These are phyloP conservation scores for Trilocha varians DNA, from an alignment of 2,888 invertebrate species.

Conservation along the genomic window DNA sequence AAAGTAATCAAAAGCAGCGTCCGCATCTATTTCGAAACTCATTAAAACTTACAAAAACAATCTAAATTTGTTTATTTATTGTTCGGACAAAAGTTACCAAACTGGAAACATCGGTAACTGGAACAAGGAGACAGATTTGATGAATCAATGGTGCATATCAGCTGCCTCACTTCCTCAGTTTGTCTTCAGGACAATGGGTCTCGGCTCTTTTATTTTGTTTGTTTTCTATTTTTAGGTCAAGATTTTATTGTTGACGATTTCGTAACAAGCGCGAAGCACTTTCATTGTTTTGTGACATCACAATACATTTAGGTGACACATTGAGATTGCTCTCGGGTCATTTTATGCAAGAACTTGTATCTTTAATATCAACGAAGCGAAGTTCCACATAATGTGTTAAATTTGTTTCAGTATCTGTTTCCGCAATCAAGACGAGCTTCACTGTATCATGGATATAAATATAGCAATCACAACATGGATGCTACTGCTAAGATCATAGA, in stretches of 20 bases:
- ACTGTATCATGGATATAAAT: too few species aligned
- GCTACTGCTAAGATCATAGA: too few species aligned
- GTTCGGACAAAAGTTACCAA: background rate
- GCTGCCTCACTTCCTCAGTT: slow-evolving; percentile 43
- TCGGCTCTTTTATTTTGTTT: slow-evolving; percentile 18
- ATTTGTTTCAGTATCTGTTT: too few species aligned
- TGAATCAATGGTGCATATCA: slow-evolving; percentile 23
- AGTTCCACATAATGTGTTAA: too few species aligned
- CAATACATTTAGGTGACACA: slow-evolving; percentile 5
- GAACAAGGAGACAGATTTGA: slow-evolving; percentile 20
- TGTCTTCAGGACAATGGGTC: slow-evolving; percentile 41
- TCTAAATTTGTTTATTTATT: background rate
- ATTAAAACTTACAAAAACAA: background rate
- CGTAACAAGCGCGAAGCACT: slow-evolving; percentile 3
- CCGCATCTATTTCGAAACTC: background rate
- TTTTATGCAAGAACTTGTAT: too few species aligned
- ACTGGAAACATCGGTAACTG: background rate
- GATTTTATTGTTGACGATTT: slow-evolving; percentile 12
- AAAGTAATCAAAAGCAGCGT: background rate
- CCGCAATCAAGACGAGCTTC: too few species aligned
- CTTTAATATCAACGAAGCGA: too few species aligned
- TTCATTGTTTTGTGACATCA: background rate
- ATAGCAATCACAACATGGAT: too few species aligned
- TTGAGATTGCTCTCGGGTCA: background rate
- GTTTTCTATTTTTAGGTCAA: slow-evolving; percentile 21